Evolutionary conservation across 2,888 invertebrate genomes (phyloP), one percentile per base, ranked within the genome.

Genomic region (Flexamia atlantica): DNA sequence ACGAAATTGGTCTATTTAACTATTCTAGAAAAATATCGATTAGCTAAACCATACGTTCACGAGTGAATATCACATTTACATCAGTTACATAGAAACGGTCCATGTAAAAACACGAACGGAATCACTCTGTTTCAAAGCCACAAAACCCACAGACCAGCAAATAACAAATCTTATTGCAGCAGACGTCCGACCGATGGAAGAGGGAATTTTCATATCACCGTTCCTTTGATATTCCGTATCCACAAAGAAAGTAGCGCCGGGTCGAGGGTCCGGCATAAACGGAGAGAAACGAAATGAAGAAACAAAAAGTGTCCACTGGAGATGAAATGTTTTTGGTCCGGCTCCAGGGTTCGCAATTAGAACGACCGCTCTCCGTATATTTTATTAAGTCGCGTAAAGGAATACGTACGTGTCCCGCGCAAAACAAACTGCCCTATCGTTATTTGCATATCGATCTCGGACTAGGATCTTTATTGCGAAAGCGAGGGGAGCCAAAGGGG

Each of bases 371-470:
- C 40, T 42, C 36, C 57, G 79, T 79, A 57, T 79, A 57, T 79
- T 79, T 79, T 79, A 79, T 79, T 79, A 79, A 79, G 79, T 79
- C 79, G 25, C 79, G 57, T 57, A 79, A 57, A 79, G 79, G 79
- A 79, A 50, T 23, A 76, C 81, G 72, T 82, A 84, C 84, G 81
- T 82, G 84, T 82, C 40, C 81, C 82, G 64, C 82, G 74, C 84
- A 82, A 84, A 84, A 84, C 84, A 84, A 84, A 84, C 84, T 81
- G 64, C 87, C 87, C 87, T 85, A 87, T 87, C 86, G 86, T 86
- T 86, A 87, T 87, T 87, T 87, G 86, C 87, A 87, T 87, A 87
- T 87, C 85, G 87, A 87, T 87, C 87, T 85, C 84, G 85, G 86
- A 81, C 82, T 85, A 86, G 85, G 86, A 87, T 87, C 87, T 87